Base-by-base conservation (phyloP, 1,140 invertebrate species). In the Plutomurus gul region DNA sequence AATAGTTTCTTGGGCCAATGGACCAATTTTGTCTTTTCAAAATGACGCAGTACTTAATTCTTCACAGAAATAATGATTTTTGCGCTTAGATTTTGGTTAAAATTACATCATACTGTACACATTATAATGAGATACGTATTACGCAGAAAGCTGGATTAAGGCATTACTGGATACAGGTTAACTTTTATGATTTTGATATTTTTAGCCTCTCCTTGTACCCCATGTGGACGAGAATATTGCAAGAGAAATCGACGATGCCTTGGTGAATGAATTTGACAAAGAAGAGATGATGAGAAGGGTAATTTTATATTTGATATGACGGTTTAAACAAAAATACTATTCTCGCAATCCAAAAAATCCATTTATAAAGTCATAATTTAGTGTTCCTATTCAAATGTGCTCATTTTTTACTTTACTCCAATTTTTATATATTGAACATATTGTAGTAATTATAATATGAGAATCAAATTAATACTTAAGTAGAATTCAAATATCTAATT, bases 201-300 rank as follows among this genome's bases (percentile, higher is more conserved):
- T 89, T 75, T 86, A 95, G 94, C 93, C 95, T 51, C 87, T 97
- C 82, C 91, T 92, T 84, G 88, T 96, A 77, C 92, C 90, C 79
- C 93, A 93, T 82, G 92, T 95, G 49, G 94, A 95, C 84, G 94
- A 96, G 85, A 92, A 92, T 84, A 90, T 96, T 86, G 93, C 94
- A 11, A 90, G 93, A 79, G 94, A 96, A 88, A 95, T 96, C 60
- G 94, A 96, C 85, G 92, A 95, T 84, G 92, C 94, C 27, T 88
- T 97, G 81, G 88, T 91, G 46, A 91, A 92, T 75, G 94, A 95
- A 85, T 91, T 90, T 77, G 93, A 96, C 85, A 95, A 95, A 85
- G 95, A 96, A 85, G 95, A 97, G 86, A 92, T 93, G 81, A 88
- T 98, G 40, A 89, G 94, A 78, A 93, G 91, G 86, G 93, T 95